Evolutionary conservation across 2,797 vertebrate genomes (phyloP), one percentile per base, ranked within the genome.

Genomic region (Schizopygopsis malacanthus): DNA sequence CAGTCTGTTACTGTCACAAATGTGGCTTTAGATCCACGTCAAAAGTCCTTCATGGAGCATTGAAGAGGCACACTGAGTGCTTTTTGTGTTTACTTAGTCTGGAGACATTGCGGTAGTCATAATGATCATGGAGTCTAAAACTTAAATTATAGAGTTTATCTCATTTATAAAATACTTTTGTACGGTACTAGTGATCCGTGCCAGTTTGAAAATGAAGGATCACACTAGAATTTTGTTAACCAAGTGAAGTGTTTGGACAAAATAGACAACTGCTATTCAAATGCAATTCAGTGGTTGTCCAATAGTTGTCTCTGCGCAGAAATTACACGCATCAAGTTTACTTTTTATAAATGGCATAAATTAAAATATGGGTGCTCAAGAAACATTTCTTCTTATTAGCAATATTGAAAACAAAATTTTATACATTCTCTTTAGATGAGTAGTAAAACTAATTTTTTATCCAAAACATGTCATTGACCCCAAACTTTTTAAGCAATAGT

Each of bases 1-100:
- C 39, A 37, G 75, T 43, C 83, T 89, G 83, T 85, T 84, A 37
- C 45, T 83, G 82, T 86, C 79, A 79, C 37, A 20, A 33, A 41
- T 67, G 28, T 73, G 70, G 20, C 25, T 41, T 82, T 22, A 72
- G 39, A 28, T 65, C 59, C 37, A 37, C 22, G 39, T 59, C 67
- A 73, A 39, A 73, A 65, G 37, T 73, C n/a, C 54, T 75, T 67
- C 15, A 59, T 39, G 45, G 33, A 73, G 71, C 16, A 70, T 16
- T 72, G 22, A 79, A 61, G 37, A 50, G 33, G 65, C 7, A 16
- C 22, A 16, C 18, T 50, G 28, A 28, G 20, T 18, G 43, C 4
- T 5, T 78, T 70, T 78, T 78, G 10, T 41, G 16, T 70, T 77
- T 78, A 41, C 43, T 52, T 83, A 20, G 20, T 52, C 59, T 84